Conservation (phyloP, 2,888 invertebrate genomes). For the Hirtodrosophila confusa region DNA sequence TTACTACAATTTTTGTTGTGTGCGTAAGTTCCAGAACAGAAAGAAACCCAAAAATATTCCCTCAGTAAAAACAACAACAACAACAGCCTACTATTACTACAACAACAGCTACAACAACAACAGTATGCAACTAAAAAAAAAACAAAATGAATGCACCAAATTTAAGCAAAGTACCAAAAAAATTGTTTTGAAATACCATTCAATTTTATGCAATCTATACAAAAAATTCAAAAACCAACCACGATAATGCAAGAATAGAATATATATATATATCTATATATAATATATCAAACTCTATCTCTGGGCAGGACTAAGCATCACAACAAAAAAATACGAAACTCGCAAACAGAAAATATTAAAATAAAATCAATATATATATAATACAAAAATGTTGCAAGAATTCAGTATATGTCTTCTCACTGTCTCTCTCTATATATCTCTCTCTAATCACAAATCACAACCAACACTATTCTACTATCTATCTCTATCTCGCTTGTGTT, state of each 20-base stretch:
- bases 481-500: conserved; percentile 85
- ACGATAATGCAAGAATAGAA: conserved; percentile 62
- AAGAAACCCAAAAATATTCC: conserved; percentile 37
- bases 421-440: conserved; percentile 54
- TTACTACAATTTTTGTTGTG: conserved; percentile 68
- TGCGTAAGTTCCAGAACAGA: conserved; percentile 60
- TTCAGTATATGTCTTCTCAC: conserved; percentile 53
- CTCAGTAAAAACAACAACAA: conserved; percentile 55
- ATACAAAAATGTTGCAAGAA: conserved; percentile 39
- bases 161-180: conserved; percentile 50
- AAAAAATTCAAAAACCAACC: conserved; percentile 57
- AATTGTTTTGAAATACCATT: conserved; percentile 40
- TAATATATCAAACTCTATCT: conserved; percentile 55
- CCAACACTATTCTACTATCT: conserved; percentile 78
- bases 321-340: conserved; percentile 70
- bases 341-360: conserved; percentile 60
- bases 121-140: conserved; percentile 84
- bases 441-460: conserved; percentile 51
- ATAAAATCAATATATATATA: conserved; percentile 25
- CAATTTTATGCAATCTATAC: conserved; percentile 75
- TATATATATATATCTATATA: conserved; percentile 46
- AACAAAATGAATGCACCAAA: conserved; percentile 68
- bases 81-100: conserved; percentile 58
- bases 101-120: conserved; percentile 80
- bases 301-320: conserved; percentile 77